Evolutionary conservation across 2,888 invertebrate species (phyloP), one percentile per base, ranked within the genome.

Genomic region (Herminia tarsipennalis): DNA sequence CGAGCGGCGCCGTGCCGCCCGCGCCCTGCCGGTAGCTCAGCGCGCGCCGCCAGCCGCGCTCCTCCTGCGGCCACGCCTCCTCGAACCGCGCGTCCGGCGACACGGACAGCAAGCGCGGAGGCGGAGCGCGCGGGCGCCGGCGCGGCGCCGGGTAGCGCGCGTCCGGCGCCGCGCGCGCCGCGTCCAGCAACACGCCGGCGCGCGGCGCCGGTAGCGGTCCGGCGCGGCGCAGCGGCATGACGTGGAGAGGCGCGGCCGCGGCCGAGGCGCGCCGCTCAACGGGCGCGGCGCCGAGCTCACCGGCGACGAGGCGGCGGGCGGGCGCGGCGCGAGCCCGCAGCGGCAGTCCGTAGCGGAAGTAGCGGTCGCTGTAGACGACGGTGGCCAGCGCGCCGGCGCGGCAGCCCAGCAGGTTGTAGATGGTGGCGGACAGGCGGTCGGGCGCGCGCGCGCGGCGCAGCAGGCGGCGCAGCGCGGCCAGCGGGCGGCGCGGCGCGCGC

Each of bases 321-420:
- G 56, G 33, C 44, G 47, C 52, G 32, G 3, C 32, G n/a, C 72
- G 68, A 57, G 75, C 76, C 50, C 62, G 73, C 70, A 91, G 76
- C 66, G 82, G 78, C 61, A 86, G 73, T n/a, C 86, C 83, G 80
- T 84, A 87, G 55, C 82, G 80, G 75, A 92, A 88, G 76, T 84
- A 88, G 55, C 87, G 83, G 79, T 92, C 92, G 78, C 91, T 91
- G 82, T 92, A 92, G 18, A 89, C 87, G 52, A 84, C 86, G 56
- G 86, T 83, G 67, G 86, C 79, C 43, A 83, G 82, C 51, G 72
- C 66, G 62, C 70, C 76, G 59, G 62, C 52, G 57, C 76, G 78
- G 29, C 35, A 5, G 17, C 60, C 65, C 64, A 65, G 66, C 68
- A 59, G 66, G 53, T 60, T 58, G 60, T 71, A 61, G 46, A 71